Percentiles rank a stretch among this genome's conserved stretches.
Evolutionary conservation across 2,113 vertebrate species (phyloP).

Genomic region (Dolichallabes microphthalmus): DNA sequence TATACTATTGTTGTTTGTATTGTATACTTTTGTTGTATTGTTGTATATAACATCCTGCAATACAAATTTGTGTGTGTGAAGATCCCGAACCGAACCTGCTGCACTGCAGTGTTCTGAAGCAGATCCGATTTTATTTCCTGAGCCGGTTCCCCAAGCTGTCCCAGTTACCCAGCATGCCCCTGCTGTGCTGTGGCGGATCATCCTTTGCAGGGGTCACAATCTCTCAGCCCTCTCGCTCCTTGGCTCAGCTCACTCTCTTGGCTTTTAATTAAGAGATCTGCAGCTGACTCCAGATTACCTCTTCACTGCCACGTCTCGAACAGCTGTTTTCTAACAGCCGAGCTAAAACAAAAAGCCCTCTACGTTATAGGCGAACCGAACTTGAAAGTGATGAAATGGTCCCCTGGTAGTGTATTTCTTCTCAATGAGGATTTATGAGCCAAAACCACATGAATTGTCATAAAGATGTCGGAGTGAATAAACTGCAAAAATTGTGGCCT

Average conservation of each 20-base stretch:
- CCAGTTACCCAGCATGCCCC: background rate
- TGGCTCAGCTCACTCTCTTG: background rate
- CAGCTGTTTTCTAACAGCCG: conserved; percentile 6
- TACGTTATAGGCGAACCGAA: background rate
- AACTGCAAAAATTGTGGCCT: background rate
- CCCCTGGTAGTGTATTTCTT: background rate
- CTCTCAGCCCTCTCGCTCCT: background rate
- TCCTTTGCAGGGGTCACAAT: background rate
- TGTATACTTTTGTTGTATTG: no score
- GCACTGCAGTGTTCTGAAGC: background rate
- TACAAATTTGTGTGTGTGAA: background rate
- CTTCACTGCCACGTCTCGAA: conserved; percentile 21
- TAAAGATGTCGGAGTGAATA: background rate
- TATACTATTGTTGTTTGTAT: background rate
- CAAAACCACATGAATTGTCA: background rate
- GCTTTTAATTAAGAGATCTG: conserved; percentile 45
- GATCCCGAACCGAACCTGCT: background rate
- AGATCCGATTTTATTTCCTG: background rate
- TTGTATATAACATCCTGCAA: background rate
- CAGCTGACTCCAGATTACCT: background rate
- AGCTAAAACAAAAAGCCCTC: background rate
- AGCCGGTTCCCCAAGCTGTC: background rate
- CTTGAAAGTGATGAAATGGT: background rate
- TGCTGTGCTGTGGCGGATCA: background rate
- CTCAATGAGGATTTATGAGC: background rate